Base-by-base conservation (phyloP, 2,113 vertebrate genomes). In the Oplegnathus fasciatus region DNA sequence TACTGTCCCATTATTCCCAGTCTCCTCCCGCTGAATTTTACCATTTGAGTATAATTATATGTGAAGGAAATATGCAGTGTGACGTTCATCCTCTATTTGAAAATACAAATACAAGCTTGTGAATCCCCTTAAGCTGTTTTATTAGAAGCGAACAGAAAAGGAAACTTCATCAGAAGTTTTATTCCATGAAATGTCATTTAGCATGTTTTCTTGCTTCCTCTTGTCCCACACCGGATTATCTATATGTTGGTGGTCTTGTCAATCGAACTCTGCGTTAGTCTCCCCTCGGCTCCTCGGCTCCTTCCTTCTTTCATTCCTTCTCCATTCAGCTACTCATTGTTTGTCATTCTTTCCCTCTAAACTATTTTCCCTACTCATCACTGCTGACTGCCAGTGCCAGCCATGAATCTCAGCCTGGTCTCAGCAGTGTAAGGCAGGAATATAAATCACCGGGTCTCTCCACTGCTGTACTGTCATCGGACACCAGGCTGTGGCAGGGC, bases 371-470 rank as follows among this genome's bases (percentile, higher is more conserved):
- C 32, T 68, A 6, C 74, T 74, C 69, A 30, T 82, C 74, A 54
- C n/a, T 24, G 8, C 68, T 71, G 71, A 52, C 26, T 64, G 46
- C 40, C 50, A 20, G 57, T 42, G 55, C 40, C 80, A 55, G 54
- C 40, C 70, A 52, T 64, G 7, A 46, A 64, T 74, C 80, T 77
- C 20, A 10, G 30, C 67, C 55, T n/a, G 20, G 40, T 80, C 57
- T 52, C 66, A 40, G 66, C 64, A 60, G 64, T 46, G 78, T 22
- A 66, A 34, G 1, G 5, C 62, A 55, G 42, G 54, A 66, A 61
- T 66, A 88, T 85, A 78, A 72, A 81, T 89, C 83, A 83, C 2
- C 1, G 15, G 13, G 42, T 65, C 61, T 66, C 64, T 74, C 73
- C 7, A 14, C 60, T 44, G 70, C 67, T 32, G 1, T 30, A 61